Base-by-base conservation (phyloP, 2,797 vertebrate species). In the Moxostoma hubbsi region DNA sequence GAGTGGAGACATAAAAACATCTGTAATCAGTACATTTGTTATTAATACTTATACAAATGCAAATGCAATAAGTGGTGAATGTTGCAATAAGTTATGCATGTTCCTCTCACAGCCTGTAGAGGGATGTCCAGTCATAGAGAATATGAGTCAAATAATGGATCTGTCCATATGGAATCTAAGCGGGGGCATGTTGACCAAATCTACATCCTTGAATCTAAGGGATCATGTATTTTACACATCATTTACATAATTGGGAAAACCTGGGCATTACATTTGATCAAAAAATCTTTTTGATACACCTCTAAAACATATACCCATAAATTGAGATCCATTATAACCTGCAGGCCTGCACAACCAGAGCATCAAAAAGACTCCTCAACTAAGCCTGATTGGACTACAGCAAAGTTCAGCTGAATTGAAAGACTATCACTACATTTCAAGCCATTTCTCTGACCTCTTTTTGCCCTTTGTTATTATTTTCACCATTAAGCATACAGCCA, bases 91-190 rank as follows among this genome's bases (percentile, higher is more conserved):
- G 13, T 36, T 16, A 43, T 9, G 63, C 45, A 76, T 59, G 46
- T 77, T 59, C 54, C 46, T 16, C 59, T 63, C 18, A 13, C 18
- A 51, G 64, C 75, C 75, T 77, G 64, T 59, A 77, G 75, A 77
- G 75, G 75, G 75, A 51, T 50, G 18, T 77, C 55, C 18, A 51
- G 46, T 68, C 75, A 67, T 15, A 9, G 1, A 47, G 5, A 67
- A 75, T 9, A 49, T 24, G 5, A 49, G 16, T 24, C 16, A 7
- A 36, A 1, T 73, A 6, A 36, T 51, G 55, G 11, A 46, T 64
- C 43, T 47, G 13, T 46, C 43, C 12, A 43, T 67, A 36, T 50
- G 15, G 5, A 45, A 16, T 67, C 2, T 15, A 36, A 36, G 36
- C 36, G 0, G 36, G 36, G 3, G 36, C 36, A 36, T 36, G 36